Evolutionary conservation across 2,113 vertebrate genomes (phyloP), one percentile per base, ranked within the genome.

Genomic region (Salvelinus alpinus): DNA sequence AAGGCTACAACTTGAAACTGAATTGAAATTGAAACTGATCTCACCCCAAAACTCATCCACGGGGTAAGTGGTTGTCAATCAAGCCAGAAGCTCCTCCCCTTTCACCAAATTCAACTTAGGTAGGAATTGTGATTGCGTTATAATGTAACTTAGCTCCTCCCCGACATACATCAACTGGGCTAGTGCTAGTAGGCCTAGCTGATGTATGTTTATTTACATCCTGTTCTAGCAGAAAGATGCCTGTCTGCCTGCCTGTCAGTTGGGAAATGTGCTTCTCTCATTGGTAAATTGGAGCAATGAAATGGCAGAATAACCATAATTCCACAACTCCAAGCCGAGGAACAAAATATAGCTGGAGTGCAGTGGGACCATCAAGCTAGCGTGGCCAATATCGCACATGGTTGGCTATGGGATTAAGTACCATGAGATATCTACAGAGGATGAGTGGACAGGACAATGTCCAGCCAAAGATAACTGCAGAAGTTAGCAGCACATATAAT

Each of bases 371-470:
- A 80, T 84, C 75, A 78, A 81, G 72, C 71, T 80, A 57, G 83
- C 74, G 78, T 82, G 88, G 78, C 80, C 87, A 90, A 88, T 90
- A 85, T 88, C 83, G 87, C 87, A 88, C 85, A 82, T 89, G 86
- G 80, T 75, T 89, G 86, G 62, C 73, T 84, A 76, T 72, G 81
- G 84, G 72, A 88, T 89, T 85, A 89, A 85, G 80, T 75, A 78
- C 81, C 83, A 85, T 77, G 79, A 86, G 74, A 83, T 86, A 83
- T 83, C 80, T 78, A 75, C 72, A 70, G 80, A 72, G 57, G 72
- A 60, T 3, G 70, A 73, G 78, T n/a, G 31, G 64, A 38, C 2
- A 69, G 38, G 5, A 47, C 77, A 77, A 80, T 74, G 68, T 84
- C 72, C 73, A 78, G 75, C 64, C 54, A 54, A 64, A 78, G 34